Percentiles rank a stretch among this genome's conserved stretches.
These are phyloP conservation scores for Hippopotamyrus pictus DNA, from an alignment of 2,797 vertebrate genomes.

Conservation along the genomic window DNA sequence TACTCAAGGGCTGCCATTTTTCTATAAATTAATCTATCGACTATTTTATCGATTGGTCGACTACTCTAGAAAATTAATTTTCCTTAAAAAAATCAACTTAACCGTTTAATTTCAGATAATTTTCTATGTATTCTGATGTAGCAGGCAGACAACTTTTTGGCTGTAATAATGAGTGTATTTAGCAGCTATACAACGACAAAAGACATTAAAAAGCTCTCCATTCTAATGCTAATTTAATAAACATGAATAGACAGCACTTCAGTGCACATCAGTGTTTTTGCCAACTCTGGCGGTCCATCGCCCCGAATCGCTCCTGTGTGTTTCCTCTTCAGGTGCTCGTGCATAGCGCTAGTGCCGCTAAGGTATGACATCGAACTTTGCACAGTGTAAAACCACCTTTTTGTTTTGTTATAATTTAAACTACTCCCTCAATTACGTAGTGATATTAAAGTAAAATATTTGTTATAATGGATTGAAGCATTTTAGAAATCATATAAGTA, in stretches of 20 bases:
- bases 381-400: background rate
- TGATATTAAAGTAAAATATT: background rate
- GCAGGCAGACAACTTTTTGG: background rate
- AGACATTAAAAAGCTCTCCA: background rate
- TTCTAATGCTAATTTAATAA: background rate
- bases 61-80: background rate
- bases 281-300: background rate
- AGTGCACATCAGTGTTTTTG: background rate
- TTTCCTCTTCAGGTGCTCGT: background rate
- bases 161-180: background rate
- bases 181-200: background rate
- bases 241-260: background rate
- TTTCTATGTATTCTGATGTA: background rate
- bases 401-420: background rate
- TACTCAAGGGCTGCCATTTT: background rate
- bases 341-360: background rate
- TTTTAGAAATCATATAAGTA: background rate
- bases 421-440: background rate
- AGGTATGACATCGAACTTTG: background rate
- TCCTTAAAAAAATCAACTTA: background rate
- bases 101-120: background rate
- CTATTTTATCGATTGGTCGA: background rate
- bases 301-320: background rate
- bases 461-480: background rate
- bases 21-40: background rate